Conservation (phyloP, 2,113 vertebrate genomes). For the Pleuronectes platessa region DNA sequence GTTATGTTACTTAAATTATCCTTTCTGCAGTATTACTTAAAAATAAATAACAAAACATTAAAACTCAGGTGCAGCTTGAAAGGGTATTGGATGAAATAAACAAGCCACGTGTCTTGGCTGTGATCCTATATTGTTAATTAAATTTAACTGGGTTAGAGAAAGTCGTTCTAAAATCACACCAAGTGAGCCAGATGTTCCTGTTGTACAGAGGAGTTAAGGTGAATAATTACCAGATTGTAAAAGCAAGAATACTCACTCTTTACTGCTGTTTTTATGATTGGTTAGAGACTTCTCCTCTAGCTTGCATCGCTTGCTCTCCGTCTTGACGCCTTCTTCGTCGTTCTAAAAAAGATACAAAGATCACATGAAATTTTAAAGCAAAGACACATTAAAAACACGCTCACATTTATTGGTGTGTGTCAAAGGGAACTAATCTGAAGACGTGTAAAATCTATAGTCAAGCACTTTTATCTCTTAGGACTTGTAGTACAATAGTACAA, state of each 20-base stretch:
- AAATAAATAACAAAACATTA: neutral
- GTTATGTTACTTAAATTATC: neutral
- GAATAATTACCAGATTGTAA: constrained; percentile 11
- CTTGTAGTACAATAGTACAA: neutral
- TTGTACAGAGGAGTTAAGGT: constrained; percentile 2
- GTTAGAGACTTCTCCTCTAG: constrained; percentile 90
- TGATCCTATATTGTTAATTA: too few relatives aligned
- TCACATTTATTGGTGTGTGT: constrained; percentile 1
- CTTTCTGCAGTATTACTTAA: neutral
- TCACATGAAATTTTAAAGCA: neutral
- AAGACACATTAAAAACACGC: neutral
- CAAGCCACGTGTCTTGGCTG: neutral
- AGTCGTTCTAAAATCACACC: neutral
- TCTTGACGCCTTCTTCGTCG: constrained; percentile 89
- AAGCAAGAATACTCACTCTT: constrained; percentile 85
- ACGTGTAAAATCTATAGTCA: neutral
- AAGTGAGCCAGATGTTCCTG: constrained; percentile 7
- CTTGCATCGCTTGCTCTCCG: constrained; percentile 92
- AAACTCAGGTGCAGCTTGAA: neutral
- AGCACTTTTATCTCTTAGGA: neutral
- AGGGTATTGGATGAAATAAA: constrained; percentile 7
- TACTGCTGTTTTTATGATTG: constrained; percentile 90
- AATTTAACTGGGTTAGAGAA: neutral
- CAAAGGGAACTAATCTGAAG: neutral
- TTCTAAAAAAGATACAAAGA: constrained; percentile 77